A percentile compares a stretch with the other conserved stretches of the same genome.
Evolutionary conservation across 2,113 vertebrate species (phyloP).

Genomic region (Amblyopsis rosae): DNA sequence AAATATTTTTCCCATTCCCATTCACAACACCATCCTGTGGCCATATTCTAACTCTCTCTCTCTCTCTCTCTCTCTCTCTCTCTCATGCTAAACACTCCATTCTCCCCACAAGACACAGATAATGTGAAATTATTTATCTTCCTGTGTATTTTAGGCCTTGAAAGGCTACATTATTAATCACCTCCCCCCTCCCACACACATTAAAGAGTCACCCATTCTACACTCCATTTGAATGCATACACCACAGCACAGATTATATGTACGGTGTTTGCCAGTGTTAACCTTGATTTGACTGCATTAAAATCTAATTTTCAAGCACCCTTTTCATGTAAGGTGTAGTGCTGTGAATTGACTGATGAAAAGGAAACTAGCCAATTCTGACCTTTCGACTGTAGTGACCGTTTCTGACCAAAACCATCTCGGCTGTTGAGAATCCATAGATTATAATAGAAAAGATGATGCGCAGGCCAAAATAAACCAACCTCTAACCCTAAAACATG

Average conservation of each 20-base stretch:
- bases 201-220: slow-evolving; percentile 23
- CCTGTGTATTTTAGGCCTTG: slow-evolving; percentile 66
- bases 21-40: slow-evolving; percentile 51
- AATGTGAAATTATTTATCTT: slow-evolving; percentile 74
- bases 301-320: background rate
- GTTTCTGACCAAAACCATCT: too few species aligned
- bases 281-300: slow-evolving; percentile 42
- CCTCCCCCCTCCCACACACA: slow-evolving; percentile 13
- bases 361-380: too few species aligned
- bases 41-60: slow-evolving; percentile 46
- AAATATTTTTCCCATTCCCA: background rate
- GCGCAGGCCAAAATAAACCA: too few species aligned
- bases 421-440: too few species aligned
- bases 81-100: slow-evolving; percentile 54
- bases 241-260: slow-evolving; percentile 22
- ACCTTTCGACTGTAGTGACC: too few species aligned
- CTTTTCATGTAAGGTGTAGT: too few species aligned
- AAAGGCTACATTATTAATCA: slow-evolving; percentile 63
- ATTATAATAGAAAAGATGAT: too few species aligned
- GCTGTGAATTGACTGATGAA: too few species aligned
- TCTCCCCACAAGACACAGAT: slow-evolving; percentile 63
- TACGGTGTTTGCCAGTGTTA: slow-evolving; percentile 6
- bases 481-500: too few species aligned
- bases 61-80: slow-evolving; percentile 51
- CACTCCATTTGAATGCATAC: slow-evolving; percentile 13